Base-by-base conservation (phyloP, 1,140 invertebrate species). In the Stegodyphus dumicola region DNA sequence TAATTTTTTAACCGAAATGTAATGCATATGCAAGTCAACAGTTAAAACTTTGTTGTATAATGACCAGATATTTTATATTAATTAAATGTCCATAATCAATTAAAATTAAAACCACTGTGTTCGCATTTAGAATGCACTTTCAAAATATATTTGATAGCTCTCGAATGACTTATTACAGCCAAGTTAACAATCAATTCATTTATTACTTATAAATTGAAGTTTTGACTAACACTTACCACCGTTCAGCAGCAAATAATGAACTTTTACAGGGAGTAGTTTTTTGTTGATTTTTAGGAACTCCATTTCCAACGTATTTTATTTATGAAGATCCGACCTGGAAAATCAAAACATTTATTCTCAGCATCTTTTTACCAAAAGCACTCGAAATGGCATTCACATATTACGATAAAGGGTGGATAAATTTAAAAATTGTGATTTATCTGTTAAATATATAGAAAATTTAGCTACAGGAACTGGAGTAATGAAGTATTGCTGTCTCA, bases 211-310 rank as follows among this genome's bases (percentile, higher is more conserved):
- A 60, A 60, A 60, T 11, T 15, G 9, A 60, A 60, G 9, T 11
- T 11, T 60, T 1, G 56, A 1, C 56, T 11, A 9, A 60, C 5
- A 52, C 54, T 48, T 52, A 81, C 78, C 78, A 7, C 53, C 78
- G 53, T 81, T 81, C 4, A 81, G 6, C 2, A 81, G 6, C 49
- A 85, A 85, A 76, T 85, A 85, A 85, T 85, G 73, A 2, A 73
- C 60, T 76, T 85, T 85, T 18, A 85, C 49, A n/a, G 81, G 81
- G 17, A 85, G 33, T 18, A 85, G 11, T 18, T 48, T 52, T 53
- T 77, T 76, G 18, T 85, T 69, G 5, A 85, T 49, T 73, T 81
- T 18, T 13, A 71, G 64, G 17, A 13, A n/a, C 17, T 70, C 56
- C 78, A 81, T 33, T 33, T 33, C 3, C 33, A 33, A 33, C 3